These are phyloP conservation scores for Abscondita cerata DNA, from an alignment of 2,888 invertebrate species.

Conservation along the genomic window DNA sequence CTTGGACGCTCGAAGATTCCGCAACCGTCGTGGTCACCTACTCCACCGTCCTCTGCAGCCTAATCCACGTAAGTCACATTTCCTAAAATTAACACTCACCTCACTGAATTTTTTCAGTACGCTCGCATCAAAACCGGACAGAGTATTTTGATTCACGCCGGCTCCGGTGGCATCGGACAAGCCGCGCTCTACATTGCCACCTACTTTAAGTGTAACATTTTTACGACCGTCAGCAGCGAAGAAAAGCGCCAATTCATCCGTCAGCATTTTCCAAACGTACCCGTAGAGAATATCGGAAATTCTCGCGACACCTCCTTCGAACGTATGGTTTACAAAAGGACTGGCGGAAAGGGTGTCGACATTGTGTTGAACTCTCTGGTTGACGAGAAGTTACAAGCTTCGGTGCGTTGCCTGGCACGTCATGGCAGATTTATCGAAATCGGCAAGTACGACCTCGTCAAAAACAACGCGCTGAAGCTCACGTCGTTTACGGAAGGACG, in stretches of 20 bases:
- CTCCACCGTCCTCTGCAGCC: conserved; percentile 60
- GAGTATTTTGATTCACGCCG: conserved; percentile 64
- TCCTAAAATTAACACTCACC: no score
- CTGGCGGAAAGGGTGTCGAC: conserved; percentile 88
- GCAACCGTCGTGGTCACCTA: conserved; percentile 81
- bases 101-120: no score
- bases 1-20: conserved; percentile 77
- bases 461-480: conserved; percentile 70
- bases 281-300: conserved; percentile 72
- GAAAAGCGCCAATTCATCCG: conserved; percentile 71
- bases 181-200: conserved; percentile 79
- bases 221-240: conserved; percentile 73
- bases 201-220: conserved; percentile 69
- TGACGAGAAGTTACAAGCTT: conserved; percentile 86
- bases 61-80: conserved; percentile 58
- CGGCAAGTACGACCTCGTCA: conserved; percentile 82
- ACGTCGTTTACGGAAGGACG: conserved; percentile 74
- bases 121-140: conserved; percentile 54
- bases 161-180: conserved; percentile 77
- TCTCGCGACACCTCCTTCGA: conserved; percentile 89
- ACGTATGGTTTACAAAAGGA: conserved; percentile 78
- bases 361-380: conserved; percentile 90
- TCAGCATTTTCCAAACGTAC: conserved; percentile 59
- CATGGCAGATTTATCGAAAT: conserved; percentile 83
- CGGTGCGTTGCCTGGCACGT: conserved; percentile 66